A percentile compares a stretch with the other conserved stretches of the same genome.
Evolutionary conservation across 2,888 invertebrate species (phyloP).

Genomic region (Lacanobia oleracea): DNA sequence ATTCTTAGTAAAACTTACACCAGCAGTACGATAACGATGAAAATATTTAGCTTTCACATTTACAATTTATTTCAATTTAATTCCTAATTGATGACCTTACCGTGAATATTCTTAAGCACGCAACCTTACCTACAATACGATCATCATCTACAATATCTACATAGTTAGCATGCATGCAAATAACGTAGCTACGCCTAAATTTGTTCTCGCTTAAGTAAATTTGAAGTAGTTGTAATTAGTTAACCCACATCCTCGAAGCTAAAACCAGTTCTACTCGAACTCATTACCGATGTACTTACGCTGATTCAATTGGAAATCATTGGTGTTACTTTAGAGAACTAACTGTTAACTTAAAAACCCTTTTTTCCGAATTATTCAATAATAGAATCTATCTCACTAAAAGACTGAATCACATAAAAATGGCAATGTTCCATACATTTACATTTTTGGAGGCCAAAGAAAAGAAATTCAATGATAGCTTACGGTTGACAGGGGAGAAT

Average conservation of each 20-base stretch:
- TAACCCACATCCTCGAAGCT: slow-evolving; percentile 39
- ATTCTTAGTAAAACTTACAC: not conserved
- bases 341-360: not conserved
- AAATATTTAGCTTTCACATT: too few species aligned
- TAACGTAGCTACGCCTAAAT: slow-evolving; percentile 51
- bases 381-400: too few species aligned
- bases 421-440: too few species aligned
- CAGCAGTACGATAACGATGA: not conserved
- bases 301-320: not conserved
- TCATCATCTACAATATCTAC: slow-evolving; percentile 31
- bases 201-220: slow-evolving; percentile 52
- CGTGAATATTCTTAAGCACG: not conserved
- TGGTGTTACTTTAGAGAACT: not conserved
- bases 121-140: slow-evolving; percentile 32
- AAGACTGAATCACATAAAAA: too few species aligned
- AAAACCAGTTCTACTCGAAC: slow-evolving; percentile 37
- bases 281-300: slow-evolving; percentile 8
- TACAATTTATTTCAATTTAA: not conserved
- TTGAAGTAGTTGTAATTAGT: slow-evolving; percentile 56
- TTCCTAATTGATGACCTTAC: not conserved
- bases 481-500: too few species aligned
- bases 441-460: too few species aligned
- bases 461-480: too few species aligned
- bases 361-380: too few species aligned
- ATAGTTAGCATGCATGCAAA: slow-evolving; percentile 42